A percentile compares a stretch with the other conserved stretches of the same genome.
phyloP scores from a whole-genome alignment of 2,888 invertebrate species.

The Athetis lepigone region DNA sequence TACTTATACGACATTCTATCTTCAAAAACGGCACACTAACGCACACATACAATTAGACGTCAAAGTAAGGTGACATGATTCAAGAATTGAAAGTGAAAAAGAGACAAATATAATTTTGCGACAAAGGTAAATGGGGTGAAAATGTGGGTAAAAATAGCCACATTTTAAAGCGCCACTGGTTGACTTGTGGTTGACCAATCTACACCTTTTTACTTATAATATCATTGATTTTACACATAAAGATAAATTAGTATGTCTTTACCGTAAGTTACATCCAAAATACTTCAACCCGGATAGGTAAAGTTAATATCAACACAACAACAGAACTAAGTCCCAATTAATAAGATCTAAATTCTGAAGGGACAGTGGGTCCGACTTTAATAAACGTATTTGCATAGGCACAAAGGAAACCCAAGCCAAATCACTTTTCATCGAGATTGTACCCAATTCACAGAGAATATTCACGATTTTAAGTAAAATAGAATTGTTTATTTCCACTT shows the following conservation, averaged over 20 bases:
- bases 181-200: too few species aligned
- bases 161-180: too few species aligned
- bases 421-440: slow-evolving; percentile 59
- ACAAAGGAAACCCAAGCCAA: slow-evolving; percentile 54
- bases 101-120: too few species aligned
- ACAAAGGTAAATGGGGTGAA: too few species aligned
- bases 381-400: slow-evolving; percentile 64
- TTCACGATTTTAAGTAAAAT: slow-evolving; percentile 53
- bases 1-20: too few species aligned
- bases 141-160: too few species aligned
- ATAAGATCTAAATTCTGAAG: slow-evolving; percentile 59
- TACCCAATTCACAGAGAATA: slow-evolving; percentile 59
- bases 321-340: slow-evolving; percentile 59
- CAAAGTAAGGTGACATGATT: too few species aligned
- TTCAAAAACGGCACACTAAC: too few species aligned
- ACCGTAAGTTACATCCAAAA: slow-evolving; percentile 17
- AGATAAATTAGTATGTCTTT: too few species aligned
- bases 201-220: too few species aligned
- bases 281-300: slow-evolving; percentile 31
- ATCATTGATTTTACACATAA: slow-evolving; percentile 1
- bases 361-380: slow-evolving; percentile 50
- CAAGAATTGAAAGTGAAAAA: too few species aligned
- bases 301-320: slow-evolving; percentile 56
- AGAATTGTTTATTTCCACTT: slow-evolving; percentile 31
- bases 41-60: too few species aligned